Percentiles rank a stretch among this genome's conserved stretches.
Conservation (phyloP, 1,140 invertebrate species). For the Pseudomyrmex pallidus region DNA sequence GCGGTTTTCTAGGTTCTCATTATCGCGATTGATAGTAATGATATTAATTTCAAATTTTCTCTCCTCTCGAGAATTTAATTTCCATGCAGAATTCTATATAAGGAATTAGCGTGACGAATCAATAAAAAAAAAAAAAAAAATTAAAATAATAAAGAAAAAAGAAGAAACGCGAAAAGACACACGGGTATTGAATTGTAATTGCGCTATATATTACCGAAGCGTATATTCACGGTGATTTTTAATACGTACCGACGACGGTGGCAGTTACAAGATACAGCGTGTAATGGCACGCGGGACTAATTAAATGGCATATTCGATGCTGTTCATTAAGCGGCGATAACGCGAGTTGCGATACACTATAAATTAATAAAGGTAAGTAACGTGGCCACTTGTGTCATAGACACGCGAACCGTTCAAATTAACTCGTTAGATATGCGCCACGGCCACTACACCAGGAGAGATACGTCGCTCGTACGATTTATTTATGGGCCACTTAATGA, state of each 20-base stretch:
- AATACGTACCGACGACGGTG: slow-evolving; percentile 7
- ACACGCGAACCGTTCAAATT: slow-evolving; percentile 44
- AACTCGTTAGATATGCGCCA: slow-evolving; percentile 38
- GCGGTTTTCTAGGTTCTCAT: not conserved
- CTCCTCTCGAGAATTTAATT: not conserved
- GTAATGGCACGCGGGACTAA: slow-evolving; percentile 38
- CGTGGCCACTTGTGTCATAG: not conserved
- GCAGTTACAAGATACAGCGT: slow-evolving; percentile 26
- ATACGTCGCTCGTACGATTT: not conserved
- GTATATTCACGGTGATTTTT: slow-evolving; percentile 19
- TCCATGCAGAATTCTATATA: not conserved
- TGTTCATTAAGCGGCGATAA: slow-evolving; percentile 42
- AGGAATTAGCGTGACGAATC: not conserved
- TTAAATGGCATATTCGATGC: slow-evolving; percentile 24
- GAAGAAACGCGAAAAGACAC: not conserved
- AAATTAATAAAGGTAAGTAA: slow-evolving; percentile 43
- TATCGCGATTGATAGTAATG: not conserved
- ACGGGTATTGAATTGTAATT: slow-evolving; percentile 27
- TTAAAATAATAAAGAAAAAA: not conserved
- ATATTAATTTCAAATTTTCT: not conserved
- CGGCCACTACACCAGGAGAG: not conserved
- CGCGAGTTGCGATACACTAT: slow-evolving; percentile 49
- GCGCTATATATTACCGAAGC: slow-evolving; percentile 18
- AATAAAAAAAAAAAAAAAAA: not conserved
- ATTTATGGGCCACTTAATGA: slow-evolving; percentile 34